A percentile compares a stretch with the other conserved stretches of the same genome.
Conservation (phyloP, 2,113 vertebrate species). For the Cephalopterus ornatus region DNA sequence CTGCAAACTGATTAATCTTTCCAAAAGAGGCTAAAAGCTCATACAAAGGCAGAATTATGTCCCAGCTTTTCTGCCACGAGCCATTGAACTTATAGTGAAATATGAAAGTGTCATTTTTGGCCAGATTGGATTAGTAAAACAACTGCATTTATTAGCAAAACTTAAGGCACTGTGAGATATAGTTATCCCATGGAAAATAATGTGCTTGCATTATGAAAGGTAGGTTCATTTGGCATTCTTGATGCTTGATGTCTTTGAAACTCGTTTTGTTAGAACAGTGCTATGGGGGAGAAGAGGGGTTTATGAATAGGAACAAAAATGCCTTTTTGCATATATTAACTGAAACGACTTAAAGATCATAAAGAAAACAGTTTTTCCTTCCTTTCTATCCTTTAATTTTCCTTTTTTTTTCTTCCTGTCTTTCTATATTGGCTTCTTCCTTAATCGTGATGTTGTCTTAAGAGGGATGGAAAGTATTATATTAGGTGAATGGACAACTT, state of each 20-base stretch:
- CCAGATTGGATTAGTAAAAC: conserved; percentile 7
- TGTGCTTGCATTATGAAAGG: neutral
- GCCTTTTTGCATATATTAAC: neutral
- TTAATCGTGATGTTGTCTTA: neutral
- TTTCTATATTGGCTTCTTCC: neutral
- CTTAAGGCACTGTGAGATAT: neutral
- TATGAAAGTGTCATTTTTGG: conserved; percentile 13
- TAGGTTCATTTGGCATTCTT: neutral
- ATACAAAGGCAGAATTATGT: neutral
- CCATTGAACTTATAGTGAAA: conserved; percentile 26
- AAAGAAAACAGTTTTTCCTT: neutral
- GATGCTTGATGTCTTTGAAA: neutral
- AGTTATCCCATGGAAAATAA: neutral
- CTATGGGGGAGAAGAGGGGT: rapidly evolving
- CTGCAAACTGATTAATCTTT: conserved; percentile 5
- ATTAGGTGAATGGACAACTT: neutral
- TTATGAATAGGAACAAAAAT: neutral
- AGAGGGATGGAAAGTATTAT: neutral
- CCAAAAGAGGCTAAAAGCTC: neutral
- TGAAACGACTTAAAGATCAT: neutral
- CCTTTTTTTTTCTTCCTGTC: neutral
- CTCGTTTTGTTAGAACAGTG: neutral
- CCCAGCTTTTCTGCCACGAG: neutral
- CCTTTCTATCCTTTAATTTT: neutral
- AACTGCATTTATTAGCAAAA: conserved; percentile 9